Evolutionary conservation across 1,140 invertebrate genomes (phyloP).

Genomic region (Rhagoletis pomonella): DNA sequence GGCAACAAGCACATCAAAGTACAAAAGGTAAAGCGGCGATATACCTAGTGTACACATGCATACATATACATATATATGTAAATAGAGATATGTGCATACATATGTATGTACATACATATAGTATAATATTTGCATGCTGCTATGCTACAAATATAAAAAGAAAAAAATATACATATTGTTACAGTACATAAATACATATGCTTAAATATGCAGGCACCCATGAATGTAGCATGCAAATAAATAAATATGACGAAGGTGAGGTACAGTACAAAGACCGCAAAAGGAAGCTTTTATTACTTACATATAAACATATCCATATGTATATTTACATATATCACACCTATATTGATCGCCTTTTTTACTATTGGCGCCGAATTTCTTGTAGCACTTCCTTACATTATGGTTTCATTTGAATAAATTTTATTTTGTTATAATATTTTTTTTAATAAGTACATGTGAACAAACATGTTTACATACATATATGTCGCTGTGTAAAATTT

Average conservation of each 20-base stretch:
- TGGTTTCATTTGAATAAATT: too few species aligned
- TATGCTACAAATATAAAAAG: too few species aligned
- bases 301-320: background rate
- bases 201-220: background rate
- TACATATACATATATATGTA: background rate
- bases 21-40: background rate
- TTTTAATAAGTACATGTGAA: background rate
- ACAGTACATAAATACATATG: background rate
- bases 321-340: background rate
- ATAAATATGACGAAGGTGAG: background rate
- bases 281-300: slow-evolving; percentile 1
- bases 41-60: too few species aligned
- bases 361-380: slow-evolving; percentile 2
- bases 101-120: background rate
- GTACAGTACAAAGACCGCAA: slow-evolving; percentile 19
- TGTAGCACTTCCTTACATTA: background rate
- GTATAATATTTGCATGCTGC: background rate
- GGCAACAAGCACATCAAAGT: background rate
- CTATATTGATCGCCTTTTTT: slow-evolving; percentile 7
- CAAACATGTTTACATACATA: background rate
- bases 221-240: background rate
- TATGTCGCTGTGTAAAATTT: too few species aligned
- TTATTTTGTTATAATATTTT: background rate
- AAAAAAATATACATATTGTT: too few species aligned
- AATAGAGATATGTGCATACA: background rate